phyloP scores from a whole-genome alignment of 1,140 invertebrate genomes.

The Drosophila varians region DNA sequence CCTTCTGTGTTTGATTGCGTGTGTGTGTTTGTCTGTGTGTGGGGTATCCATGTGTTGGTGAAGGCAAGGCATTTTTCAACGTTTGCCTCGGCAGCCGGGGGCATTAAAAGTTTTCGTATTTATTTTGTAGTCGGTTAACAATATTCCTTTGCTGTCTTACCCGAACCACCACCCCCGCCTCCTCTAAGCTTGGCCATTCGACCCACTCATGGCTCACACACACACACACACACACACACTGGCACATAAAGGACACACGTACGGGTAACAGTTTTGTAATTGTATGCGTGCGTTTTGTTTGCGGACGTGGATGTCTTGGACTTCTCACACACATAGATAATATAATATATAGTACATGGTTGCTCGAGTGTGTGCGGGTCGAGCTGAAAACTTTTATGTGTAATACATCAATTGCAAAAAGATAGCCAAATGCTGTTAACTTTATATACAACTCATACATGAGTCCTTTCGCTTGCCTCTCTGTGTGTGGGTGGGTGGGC shows the following conservation, averaged over 20 bases:
- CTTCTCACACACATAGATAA: conserved; percentile 50
- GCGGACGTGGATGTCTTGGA: conserved; percentile 78
- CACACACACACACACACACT: conserved; percentile 5
- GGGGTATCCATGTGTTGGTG: conserved; percentile 20
- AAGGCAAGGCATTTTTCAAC: conserved; percentile 75
- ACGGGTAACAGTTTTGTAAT: conserved; percentile 76
- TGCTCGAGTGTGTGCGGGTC: conserved; percentile 33
- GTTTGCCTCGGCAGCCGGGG: conserved; percentile 66
- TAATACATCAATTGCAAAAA: conserved; percentile 84
- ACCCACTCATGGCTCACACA: conserved; percentile 21
- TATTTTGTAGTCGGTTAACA: conserved; percentile 83
- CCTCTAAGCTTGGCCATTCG: conserved; percentile 32
- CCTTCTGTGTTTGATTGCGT: conserved; percentile 8
- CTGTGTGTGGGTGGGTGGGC: conserved; percentile 14
- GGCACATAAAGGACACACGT: conserved; percentile 36
- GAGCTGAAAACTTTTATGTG: conserved; percentile 80
- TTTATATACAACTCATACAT: conserved; percentile 76
- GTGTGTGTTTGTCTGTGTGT: conserved; percentile 27
- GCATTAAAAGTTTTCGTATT: conserved; percentile 83
- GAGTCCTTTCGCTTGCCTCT: conserved; percentile 6
- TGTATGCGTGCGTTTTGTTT: conserved; percentile 80
- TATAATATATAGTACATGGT: conserved; percentile 58
- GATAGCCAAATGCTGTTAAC: conserved; percentile 82
- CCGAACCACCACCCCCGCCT: background rate
- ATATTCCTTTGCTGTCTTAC: conserved; percentile 64